Conservation (phyloP, 2,888 invertebrate genomes). For the Peribatodes rhomboidaria region DNA sequence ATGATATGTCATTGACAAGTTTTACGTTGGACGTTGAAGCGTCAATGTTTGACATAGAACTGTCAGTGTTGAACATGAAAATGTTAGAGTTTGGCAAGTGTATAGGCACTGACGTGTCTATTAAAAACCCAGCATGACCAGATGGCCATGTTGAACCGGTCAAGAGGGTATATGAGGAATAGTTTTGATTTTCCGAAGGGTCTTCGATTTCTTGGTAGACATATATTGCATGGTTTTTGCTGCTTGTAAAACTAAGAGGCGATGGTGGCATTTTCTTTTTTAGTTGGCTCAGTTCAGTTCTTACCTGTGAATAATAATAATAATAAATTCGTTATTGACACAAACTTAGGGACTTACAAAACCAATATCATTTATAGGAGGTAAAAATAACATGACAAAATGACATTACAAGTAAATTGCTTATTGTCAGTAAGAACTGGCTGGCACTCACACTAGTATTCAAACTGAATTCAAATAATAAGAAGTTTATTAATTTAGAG, state of each 20-base stretch:
- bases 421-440: too few relatives aligned
- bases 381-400: too few relatives aligned
- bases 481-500: too few relatives aligned
- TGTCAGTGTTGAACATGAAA: background rate
- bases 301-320: background rate
- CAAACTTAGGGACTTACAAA: too few relatives aligned
- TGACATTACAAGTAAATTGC: too few relatives aligned
- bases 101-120: background rate
- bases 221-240: constrained; percentile 7
- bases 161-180: background rate
- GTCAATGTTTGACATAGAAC: background rate
- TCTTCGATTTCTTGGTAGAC: background rate
- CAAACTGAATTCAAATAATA: too few relatives aligned
- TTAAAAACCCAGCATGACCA: background rate
- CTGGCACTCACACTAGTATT: too few relatives aligned
- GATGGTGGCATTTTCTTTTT: constrained; percentile 10
- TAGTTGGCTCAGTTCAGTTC: background rate
- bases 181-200: background rate
- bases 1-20: background rate
- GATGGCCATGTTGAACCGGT: background rate
- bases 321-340: too few relatives aligned
- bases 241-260: background rate
- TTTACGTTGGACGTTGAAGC: background rate
- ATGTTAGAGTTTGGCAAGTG: background rate
- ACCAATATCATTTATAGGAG: too few relatives aligned